Evolutionary conservation across 1,140 invertebrate genomes (phyloP).

Genomic region (Drosophila micromelanica): DNA sequence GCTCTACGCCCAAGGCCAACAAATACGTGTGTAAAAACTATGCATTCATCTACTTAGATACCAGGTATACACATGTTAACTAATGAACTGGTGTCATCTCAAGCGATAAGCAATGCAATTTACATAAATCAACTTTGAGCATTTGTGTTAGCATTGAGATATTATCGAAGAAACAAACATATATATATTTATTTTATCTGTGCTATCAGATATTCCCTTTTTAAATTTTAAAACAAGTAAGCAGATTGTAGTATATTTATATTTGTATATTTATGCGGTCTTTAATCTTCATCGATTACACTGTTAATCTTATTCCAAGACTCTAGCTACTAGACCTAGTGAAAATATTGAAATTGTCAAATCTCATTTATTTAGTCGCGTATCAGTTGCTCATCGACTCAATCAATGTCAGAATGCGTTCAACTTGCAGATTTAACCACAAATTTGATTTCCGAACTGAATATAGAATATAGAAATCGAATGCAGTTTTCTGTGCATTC

Average conservation of each 20-base stretch:
- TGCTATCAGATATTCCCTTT: too few relatives aligned
- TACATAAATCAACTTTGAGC: slow-evolving; percentile 25
- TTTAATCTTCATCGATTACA: too few relatives aligned
- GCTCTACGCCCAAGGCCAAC: slow-evolving; percentile 17
- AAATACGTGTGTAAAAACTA: neutral
- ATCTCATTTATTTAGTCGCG: neutral
- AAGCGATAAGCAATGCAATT: slow-evolving; percentile 24
- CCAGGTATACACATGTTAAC: slow-evolving; percentile 9
- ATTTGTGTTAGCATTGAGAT: slow-evolving; percentile 3
- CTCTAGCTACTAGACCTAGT: neutral
- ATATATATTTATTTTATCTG: neutral
- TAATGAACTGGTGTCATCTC: slow-evolving; percentile 21
- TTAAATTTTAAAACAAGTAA: too few relatives aligned
- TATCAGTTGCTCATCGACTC: neutral
- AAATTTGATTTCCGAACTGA: neutral
- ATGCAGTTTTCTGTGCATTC: neutral
- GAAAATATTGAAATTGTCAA: slow-evolving; percentile 2
- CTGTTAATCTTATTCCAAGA: too few relatives aligned
- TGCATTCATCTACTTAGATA: slow-evolving; percentile 2
- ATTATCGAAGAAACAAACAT: slow-evolving; percentile 4
- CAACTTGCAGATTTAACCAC: neutral
- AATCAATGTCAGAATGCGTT: neutral
- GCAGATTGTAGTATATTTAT: too few relatives aligned
- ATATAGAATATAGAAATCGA: neutral
- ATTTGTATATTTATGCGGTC: too few relatives aligned